Base-by-base conservation (phyloP, 2,888 invertebrate genomes). In the Melieria picta region DNA sequence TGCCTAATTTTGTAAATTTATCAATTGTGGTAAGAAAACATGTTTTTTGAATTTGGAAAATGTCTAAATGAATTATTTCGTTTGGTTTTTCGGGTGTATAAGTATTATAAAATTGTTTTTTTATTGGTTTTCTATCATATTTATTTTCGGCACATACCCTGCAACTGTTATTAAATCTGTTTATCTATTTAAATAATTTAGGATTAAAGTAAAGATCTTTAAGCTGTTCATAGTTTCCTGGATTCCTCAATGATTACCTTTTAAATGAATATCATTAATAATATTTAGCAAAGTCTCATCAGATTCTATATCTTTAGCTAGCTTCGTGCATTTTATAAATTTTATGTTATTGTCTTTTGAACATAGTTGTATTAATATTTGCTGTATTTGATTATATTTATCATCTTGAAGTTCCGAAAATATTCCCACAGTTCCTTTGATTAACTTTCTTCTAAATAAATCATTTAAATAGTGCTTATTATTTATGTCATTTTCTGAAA, bases 1-100 rank as follows among this genome's bases (percentile, higher is more conserved):
- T 69, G 6, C 67, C 72, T 66, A 74, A 58, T 71, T 75, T 75
- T 11, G 72, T 65, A 52, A 75, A 73, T 69, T 68, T 73, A 46
- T 73, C 73, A n/a, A 73, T 73, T 64, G 72, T 72, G 9, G 74
- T 75, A 52, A 74, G 62, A 55, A 75, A 75, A 63, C 7, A 67
- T 1, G 65, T 64, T 58, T 63, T 71, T 45, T 73, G 61, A 46
- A 73, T 52, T 65, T 75, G 65, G 16, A 73, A 75, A 60, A 75
- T 75, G 55, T 75, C 73, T 64, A 73, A 48, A 60, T 75, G 72
- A 11, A 74, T 68, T 16, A 74, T 68, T 70, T 52, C 65, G 52
- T 74, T 72, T 9, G 72, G 74, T 57, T 67, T 71, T 9, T 69
- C 42, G 1, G 73, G 73, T 16, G 72, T 73, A 47, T 52, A 63